Conservation (phyloP, 2,797 vertebrate species). For the Helicolenus hilgendorfi region DNA sequence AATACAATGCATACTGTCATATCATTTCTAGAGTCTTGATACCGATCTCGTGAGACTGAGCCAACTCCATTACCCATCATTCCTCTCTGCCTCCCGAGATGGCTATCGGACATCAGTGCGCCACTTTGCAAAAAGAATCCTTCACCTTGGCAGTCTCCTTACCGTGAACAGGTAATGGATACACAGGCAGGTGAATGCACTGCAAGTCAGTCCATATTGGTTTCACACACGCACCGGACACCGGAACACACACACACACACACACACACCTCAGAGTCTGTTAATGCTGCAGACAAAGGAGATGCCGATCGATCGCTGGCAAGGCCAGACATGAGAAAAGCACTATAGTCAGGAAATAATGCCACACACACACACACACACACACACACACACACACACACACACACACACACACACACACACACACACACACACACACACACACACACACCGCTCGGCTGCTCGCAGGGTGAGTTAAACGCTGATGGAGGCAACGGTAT, state of each 20-base stretch:
- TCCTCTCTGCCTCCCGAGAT: conserved; percentile 37
- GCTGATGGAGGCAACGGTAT: conserved; percentile 76
- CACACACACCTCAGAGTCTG: conserved; percentile 66
- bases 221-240: conserved; percentile 48
- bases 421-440: conserved; percentile 17
- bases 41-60: conserved; percentile 34
- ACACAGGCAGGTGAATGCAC: conserved; percentile 70
- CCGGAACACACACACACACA: conserved; percentile 31
- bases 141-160: conserved; percentile 77
- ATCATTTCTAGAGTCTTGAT: conserved; percentile 19
- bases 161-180: conserved; percentile 78
- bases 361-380: conserved; percentile 13
- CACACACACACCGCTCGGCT: conserved; percentile 25
- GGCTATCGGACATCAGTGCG: conserved; percentile 66
- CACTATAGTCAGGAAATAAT: conserved; percentile 76
- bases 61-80: conserved; percentile 65
- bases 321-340: conserved; percentile 77
- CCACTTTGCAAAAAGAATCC: conserved; percentile 54
- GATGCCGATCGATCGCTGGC: conserved; percentile 77
- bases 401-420: no score
- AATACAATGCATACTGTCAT: background rate
- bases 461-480: conserved; percentile 61
- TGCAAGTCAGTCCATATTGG: conserved; percentile 69
- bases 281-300: conserved; percentile 84
- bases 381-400: conserved; percentile 9